Percentiles rank a stretch among this genome's conserved stretches.
Conservation (phyloP, 2,113 vertebrate species). For the Prolemur simus region DNA sequence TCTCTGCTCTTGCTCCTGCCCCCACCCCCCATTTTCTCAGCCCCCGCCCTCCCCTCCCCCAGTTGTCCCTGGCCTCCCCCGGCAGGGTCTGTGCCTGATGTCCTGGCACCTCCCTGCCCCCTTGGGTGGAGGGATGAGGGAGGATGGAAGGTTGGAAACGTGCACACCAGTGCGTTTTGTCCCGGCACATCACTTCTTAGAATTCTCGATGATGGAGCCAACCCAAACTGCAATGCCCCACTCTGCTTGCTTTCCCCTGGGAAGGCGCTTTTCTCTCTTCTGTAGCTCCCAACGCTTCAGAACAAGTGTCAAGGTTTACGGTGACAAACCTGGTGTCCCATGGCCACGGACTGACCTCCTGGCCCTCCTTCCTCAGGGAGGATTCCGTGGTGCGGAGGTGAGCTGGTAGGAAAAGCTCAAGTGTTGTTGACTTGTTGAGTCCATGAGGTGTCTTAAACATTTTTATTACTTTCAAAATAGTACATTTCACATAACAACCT, state of each 20-base stretch:
- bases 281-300: too few species aligned
- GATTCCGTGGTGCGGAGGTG: rapidly evolving
- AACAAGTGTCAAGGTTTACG: rapidly evolving
- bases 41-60: background rate
- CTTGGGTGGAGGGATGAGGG: background rate
- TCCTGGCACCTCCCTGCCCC: too few species aligned
- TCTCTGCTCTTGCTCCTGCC: background rate
- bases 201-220: background rate
- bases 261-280: background rate
- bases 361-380: background rate
- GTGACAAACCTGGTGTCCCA: background rate
- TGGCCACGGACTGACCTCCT: rapidly evolving
- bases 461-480: background rate
- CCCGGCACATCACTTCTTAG: background rate
- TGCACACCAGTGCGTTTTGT: background rate
- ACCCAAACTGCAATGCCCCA: rapidly evolving
- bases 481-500: background rate
- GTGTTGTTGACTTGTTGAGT: background rate
- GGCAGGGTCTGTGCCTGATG: too few species aligned
- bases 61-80: rapidly evolving
- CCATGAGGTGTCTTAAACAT: background rate
- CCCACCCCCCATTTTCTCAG: background rate
- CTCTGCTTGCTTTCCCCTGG: background rate
- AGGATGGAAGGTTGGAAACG: background rate
- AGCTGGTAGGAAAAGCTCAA: background rate